Percentiles rank a stretch among this genome's conserved stretches.
Evolutionary conservation across 2,797 vertebrate species (phyloP).

Genomic region (Spinibarbus caldwelli): DNA sequence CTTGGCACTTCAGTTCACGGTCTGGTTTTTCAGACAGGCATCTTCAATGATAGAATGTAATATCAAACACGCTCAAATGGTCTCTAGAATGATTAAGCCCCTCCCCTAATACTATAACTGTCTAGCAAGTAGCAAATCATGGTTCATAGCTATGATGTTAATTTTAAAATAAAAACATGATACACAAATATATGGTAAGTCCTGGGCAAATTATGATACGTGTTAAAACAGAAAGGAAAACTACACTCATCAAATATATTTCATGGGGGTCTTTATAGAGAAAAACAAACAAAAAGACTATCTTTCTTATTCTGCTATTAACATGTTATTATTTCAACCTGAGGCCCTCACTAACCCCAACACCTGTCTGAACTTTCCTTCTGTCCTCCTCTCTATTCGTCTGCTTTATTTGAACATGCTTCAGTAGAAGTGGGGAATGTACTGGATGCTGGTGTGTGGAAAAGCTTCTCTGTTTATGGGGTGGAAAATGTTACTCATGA

Average conservation of each 20-base stretch:
- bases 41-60: neutral
- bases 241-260: neutral
- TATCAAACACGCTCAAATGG: too few relatives aligned
- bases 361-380: conserved; percentile 20
- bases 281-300: neutral
- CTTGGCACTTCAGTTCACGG: conserved; percentile 6
- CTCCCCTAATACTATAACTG: too few relatives aligned
- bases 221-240: neutral
- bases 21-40: neutral
- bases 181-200: neutral
- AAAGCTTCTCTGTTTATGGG: conserved; percentile 25
- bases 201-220: neutral
- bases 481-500: conserved; percentile 42
- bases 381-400: conserved; percentile 1
- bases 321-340: conserved; percentile 1
- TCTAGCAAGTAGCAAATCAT: neutral
- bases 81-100: too few relatives aligned
- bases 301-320: neutral
- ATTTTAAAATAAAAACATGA: neutral
- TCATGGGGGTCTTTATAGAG: neutral
- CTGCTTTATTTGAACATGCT: conserved; percentile 37
- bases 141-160: neutral
- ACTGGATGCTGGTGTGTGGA: conserved; percentile 16
- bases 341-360: conserved; percentile 12
- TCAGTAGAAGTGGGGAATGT: conserved; percentile 23